Percentiles rank a stretch among this genome's conserved stretches.
Evolutionary conservation across 1,140 invertebrate genomes (phyloP).

Genomic region (Drosophila saltans): DNA sequence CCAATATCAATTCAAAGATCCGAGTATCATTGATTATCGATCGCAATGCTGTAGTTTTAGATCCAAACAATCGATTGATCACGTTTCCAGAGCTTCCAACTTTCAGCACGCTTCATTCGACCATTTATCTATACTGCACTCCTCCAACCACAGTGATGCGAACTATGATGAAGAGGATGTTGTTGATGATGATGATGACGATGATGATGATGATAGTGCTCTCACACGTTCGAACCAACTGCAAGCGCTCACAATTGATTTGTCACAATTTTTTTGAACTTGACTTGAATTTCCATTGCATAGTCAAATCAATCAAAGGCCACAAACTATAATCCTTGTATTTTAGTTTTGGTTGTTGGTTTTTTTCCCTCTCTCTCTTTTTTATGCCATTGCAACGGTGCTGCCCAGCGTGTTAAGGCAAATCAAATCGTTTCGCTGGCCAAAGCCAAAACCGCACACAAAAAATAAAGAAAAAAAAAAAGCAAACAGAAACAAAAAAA

Average conservation of each 20-base stretch:
- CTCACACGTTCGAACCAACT: slow-evolving; percentile 22
- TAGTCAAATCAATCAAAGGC: slow-evolving; percentile 63
- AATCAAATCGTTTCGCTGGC: slow-evolving; percentile 4
- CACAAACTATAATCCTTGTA: slow-evolving; percentile 14
- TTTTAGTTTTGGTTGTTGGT: slow-evolving; percentile 7
- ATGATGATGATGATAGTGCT: not conserved
- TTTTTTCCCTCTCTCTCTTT: not conserved
- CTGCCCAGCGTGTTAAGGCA: slow-evolving; percentile 9
- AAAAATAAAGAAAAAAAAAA: not conserved
- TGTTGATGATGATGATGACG: not conserved
- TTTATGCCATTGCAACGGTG: slow-evolving; percentile 8
- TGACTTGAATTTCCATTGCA: slow-evolving; percentile 45
- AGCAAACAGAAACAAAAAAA: slow-evolving; percentile 23
- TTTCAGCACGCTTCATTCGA: not conserved
- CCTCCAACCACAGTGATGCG: too few species aligned
- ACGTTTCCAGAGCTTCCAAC: not conserved
- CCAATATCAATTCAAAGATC: too few species aligned
- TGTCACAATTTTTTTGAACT: slow-evolving; percentile 58
- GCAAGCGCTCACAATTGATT: slow-evolving; percentile 63
- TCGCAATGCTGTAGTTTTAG: too few species aligned
- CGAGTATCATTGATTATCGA: too few species aligned
- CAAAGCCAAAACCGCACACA: not conserved
- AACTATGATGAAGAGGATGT: too few species aligned
- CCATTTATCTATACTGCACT: too few species aligned
- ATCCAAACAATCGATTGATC: not conserved